Conservation (phyloP, 2,113 vertebrate genomes). For the Callipepla californica region DNA sequence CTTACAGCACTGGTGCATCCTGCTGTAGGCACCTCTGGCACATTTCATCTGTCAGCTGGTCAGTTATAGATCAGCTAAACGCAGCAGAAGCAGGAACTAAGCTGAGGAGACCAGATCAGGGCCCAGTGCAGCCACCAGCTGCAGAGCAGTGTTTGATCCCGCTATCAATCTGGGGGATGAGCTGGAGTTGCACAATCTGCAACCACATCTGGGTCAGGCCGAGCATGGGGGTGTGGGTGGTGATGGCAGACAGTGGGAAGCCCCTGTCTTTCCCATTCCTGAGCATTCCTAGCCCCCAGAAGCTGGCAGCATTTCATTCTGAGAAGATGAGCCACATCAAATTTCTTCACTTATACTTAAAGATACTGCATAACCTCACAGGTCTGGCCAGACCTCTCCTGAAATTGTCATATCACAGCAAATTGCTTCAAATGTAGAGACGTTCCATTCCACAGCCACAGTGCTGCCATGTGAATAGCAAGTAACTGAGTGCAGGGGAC, state of each 20-base stretch:
- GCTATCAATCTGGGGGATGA: neutral
- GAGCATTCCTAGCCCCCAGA: neutral
- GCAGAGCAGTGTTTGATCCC: neutral
- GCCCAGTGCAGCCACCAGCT: neutral
- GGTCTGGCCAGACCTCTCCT: neutral
- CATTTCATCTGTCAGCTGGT: neutral
- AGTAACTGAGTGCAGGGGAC: constrained; percentile 40
- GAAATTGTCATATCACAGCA: neutral
- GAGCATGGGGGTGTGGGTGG: neutral
- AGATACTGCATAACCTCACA: neutral
- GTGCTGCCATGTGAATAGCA: constrained; percentile 14
- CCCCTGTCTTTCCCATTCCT: neutral
- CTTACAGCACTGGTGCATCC: neutral
- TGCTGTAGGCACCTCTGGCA: neutral
- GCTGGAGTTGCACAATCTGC: neutral
- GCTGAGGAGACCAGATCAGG: neutral
- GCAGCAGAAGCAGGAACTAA: neutral
- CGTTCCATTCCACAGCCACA: neutral
- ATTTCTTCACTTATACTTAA: neutral
- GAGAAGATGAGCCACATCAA: neutral
- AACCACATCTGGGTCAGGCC: neutral
- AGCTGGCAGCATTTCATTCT: neutral
- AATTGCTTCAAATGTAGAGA: constrained; percentile 42
- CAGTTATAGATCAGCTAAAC: neutral
- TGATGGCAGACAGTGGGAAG: neutral